These are phyloP conservation scores for Drosophila lacicola DNA, from an alignment of 2,888 invertebrate species.

Conservation along the genomic window DNA sequence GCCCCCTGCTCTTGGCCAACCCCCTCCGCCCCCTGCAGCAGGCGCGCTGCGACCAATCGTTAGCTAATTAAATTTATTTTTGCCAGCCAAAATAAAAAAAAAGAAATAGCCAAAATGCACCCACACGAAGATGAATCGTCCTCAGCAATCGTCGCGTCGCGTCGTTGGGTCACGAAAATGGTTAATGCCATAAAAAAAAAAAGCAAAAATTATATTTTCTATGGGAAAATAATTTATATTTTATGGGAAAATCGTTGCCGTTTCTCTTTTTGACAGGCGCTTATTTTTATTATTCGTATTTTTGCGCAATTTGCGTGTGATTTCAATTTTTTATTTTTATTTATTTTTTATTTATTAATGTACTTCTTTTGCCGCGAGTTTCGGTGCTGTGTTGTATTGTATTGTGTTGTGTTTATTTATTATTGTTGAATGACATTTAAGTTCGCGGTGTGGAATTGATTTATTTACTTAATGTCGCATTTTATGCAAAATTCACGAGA, in stretches of 20 bases:
- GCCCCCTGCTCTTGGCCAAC: neutral
- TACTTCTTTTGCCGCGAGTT: conserved; percentile 8
- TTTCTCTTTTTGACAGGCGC: conserved; percentile 51
- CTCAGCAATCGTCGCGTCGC: conserved; percentile 27
- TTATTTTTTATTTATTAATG: conserved; percentile 33
- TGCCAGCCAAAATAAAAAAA: conserved; percentile 9
- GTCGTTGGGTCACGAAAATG: conserved; percentile 56
- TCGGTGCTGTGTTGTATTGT: conserved; percentile 7
- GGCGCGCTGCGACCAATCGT: conserved; percentile 32
- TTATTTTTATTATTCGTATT: conserved; percentile 32
- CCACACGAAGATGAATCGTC: conserved; percentile 61
- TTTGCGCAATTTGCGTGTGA: conserved; percentile 51
- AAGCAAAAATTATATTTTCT: conserved; percentile 42
- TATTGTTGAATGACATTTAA: conserved; percentile 55
- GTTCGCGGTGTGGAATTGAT: conserved; percentile 55
- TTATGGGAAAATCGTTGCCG: conserved; percentile 49
- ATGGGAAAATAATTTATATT: conserved; percentile 63
- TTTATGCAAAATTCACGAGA: conserved; percentile 34
- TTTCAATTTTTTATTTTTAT: conserved; percentile 26
- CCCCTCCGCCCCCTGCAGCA: neutral
- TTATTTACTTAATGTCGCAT: conserved; percentile 41
- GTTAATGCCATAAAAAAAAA: conserved; percentile 30
- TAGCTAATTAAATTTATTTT: conserved; percentile 70
- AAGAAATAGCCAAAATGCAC: conserved; percentile 35
- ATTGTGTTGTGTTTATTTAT: conserved; percentile 36